Evolutionary conservation across 2,113 vertebrate species (phyloP), one percentile per base, ranked within the genome.

Genomic region (Lampris incognitus): DNA sequence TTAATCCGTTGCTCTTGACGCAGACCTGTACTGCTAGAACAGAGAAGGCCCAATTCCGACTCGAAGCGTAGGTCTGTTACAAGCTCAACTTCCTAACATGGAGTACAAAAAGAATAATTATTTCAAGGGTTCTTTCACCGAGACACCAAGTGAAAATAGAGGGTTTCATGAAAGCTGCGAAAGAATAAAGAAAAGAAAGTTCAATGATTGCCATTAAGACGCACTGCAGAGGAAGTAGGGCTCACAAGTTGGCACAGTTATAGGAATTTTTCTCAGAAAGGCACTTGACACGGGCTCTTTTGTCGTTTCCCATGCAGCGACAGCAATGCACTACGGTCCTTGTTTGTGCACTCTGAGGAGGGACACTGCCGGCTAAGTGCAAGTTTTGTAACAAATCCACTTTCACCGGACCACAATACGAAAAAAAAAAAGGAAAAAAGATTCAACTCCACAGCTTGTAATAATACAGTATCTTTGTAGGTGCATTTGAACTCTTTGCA

Each of bases 231-330:
- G 79, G 85, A 82, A 90, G 76, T 67, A 83, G 90, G 89, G 83
- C 87, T 93, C 86, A 90, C 90, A 78, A 67, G 82, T 93, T 92
- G 92, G 92, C 92, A 92, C 91, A 89, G 88, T 91, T 87, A 90
- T 88, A 85, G 83, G 82, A 79, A 77, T 79, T 87, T 51, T 88
- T 82, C 65, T 88, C 46, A 69, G 88, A 87, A 93, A 93, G 92
- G 92, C 92, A 93, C 92, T 93, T 92, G 79, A 88, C 91, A 90
- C 72, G 91, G 83, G 88, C 83, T 73, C 38, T 37, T 24, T 24
- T 51, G 60, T 72, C 24, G 59, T 69, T 69, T 85, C 90, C 84
- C 90, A 89, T 89, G 87, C 85, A 86, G 83, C 85, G 73, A 90
- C 88, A 89, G 86, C 73, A 81, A 84, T 58, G 82, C 86, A 91